Percentiles rank a stretch among this genome's conserved stretches.
These are phyloP conservation scores for Actinia equina DNA, from an alignment of 64 coral and sea anemone species.

Conservation along the genomic window DNA sequence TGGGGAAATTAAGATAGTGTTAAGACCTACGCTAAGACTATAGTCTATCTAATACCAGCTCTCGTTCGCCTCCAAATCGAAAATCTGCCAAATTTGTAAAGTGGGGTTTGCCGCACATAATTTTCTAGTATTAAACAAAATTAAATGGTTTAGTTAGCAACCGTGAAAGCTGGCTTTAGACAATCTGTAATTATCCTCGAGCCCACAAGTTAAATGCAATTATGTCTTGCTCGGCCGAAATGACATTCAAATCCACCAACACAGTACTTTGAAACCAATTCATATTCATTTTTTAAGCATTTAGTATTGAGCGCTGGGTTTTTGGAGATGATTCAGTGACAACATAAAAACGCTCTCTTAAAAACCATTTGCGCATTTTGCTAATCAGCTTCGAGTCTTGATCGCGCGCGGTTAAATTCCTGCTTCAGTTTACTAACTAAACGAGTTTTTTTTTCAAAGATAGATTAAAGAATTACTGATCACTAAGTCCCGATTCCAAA, in stretches of 20 bases:
- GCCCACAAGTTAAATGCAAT: slow-evolving; percentile 9
- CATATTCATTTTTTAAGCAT: not conserved
- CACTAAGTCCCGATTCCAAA: no score
- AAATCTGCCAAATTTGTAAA: not conserved
- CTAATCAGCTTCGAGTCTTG: no score
- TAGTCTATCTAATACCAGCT: not conserved
- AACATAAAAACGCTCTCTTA: not conserved
- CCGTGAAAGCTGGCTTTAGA: not conserved
- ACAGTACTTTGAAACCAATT: not conserved
- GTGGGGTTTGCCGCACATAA: not conserved
- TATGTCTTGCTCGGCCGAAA: not conserved
- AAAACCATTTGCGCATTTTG: no score
- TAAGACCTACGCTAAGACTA: not conserved
- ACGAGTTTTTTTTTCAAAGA: no score
- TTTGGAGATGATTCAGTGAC: not conserved
- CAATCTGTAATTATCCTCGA: not conserved
- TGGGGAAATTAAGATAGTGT: not conserved
- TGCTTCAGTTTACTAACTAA: no score
- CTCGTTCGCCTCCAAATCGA: not conserved
- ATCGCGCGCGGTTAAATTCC: no score
- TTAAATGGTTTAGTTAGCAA: slow-evolving; percentile 7
- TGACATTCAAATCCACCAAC: slow-evolving; percentile 7
- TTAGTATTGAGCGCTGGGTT: not conserved
- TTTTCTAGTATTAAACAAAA: not conserved
- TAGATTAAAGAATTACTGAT: no score